Percentiles rank a stretch among this genome's conserved stretches.
Conservation (phyloP, 2,888 invertebrate species). For the Maniola hyperantus region DNA sequence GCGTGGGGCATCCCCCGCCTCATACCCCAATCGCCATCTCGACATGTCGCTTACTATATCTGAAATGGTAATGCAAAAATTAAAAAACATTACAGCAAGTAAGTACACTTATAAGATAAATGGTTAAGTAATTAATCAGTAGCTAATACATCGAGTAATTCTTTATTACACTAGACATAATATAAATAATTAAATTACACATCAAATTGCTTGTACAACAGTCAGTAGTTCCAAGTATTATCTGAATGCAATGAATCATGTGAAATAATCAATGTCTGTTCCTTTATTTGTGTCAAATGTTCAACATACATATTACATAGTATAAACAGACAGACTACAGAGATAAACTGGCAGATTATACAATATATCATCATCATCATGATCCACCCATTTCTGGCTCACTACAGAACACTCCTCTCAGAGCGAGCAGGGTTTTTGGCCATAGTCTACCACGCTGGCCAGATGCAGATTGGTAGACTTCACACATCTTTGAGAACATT, state of each 20-base stretch:
- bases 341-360: conserved; percentile 1
- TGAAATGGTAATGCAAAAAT: no score
- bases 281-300: not conserved
- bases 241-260: conserved; percentile 15
- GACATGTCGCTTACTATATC: no score
- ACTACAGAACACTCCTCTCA: no score
- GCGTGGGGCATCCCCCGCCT: no score
- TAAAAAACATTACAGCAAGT: not conserved
- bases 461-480: no score
- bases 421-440: no score
- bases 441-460: no score
- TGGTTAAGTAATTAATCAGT: not conserved
- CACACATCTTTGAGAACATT: no score
- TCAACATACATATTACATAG: not conserved
- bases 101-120: not conserved
- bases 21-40: no score
- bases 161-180: not conserved
- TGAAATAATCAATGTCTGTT: not conserved
- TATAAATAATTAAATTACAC: not conserved
- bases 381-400: no score
- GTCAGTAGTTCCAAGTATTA: not conserved
- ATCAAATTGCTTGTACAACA: conserved; percentile 1
- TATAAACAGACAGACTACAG: not conserved
- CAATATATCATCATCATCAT: no score
- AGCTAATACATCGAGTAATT: not conserved